Evolutionary conservation across 1,140 invertebrate species (phyloP).

Genomic region (Sycophila sp.): DNA sequence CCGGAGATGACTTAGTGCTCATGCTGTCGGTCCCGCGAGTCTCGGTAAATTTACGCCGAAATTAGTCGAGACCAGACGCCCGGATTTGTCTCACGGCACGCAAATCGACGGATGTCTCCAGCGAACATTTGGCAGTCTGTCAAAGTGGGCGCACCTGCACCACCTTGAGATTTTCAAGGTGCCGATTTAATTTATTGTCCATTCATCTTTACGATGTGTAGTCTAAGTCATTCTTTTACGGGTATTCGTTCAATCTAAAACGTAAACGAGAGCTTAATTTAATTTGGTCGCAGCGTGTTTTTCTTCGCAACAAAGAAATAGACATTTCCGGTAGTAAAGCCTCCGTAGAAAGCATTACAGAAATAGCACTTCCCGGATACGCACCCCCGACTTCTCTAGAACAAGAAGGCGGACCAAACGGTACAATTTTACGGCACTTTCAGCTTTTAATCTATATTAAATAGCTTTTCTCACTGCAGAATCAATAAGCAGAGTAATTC

Average conservation of each 20-base stretch:
- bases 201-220: too few species aligned
- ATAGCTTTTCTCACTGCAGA: too few species aligned
- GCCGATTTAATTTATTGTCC: conserved; percentile 28
- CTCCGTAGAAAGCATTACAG: conserved; percentile 27
- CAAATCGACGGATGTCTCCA: conserved; percentile 11
- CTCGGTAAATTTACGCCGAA: conserved; percentile 51
- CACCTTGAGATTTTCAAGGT: conserved; percentile 25
- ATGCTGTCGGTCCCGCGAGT: conserved; percentile 18
- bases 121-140: conserved; percentile 30
- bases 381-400: neutral
- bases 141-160: conserved; percentile 42
- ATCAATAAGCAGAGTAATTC: too few species aligned
- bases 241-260: neutral
- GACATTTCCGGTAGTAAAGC: conserved; percentile 40
- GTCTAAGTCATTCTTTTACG: too few species aligned
- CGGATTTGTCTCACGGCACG: conserved; percentile 40
- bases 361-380: conserved; percentile 38
- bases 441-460: neutral
- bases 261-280: too few species aligned
- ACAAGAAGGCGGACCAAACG: neutral
- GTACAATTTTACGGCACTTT: neutral
- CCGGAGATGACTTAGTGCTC: neutral
- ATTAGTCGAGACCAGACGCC: conserved; percentile 36
- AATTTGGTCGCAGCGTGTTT: too few species aligned
- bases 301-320: conserved; percentile 11